Conservation (phyloP, 1,140 invertebrate genomes). For the Holcopasites calliopsidis region DNA sequence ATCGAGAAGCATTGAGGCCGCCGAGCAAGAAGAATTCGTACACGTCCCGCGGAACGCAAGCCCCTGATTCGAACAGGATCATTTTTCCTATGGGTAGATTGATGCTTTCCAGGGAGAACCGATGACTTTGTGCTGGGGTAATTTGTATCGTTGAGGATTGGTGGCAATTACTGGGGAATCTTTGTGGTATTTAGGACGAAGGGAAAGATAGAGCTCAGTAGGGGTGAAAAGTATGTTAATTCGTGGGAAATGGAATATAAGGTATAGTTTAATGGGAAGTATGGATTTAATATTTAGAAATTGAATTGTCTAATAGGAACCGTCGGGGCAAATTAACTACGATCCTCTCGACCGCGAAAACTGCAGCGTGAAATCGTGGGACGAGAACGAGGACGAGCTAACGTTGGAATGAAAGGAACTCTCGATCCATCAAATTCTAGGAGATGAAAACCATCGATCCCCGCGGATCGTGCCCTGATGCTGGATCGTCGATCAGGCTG, state of each 20-base stretch:
- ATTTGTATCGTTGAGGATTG: neutral
- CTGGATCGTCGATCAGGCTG: slow-evolving; percentile 8
- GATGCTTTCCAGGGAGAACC: neutral
- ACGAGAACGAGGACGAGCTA: neutral
- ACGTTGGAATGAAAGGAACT: slow-evolving; percentile 9
- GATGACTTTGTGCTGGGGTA: neutral
- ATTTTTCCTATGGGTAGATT: neutral
- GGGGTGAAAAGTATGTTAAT: no score
- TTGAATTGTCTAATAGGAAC: slow-evolving; percentile 9
- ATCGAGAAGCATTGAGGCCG: slow-evolving; percentile 12
- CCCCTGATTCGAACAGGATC: neutral
- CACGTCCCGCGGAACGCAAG: neutral
- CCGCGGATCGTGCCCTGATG: no score
- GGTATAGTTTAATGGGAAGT: no score
- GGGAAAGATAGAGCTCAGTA: no score
- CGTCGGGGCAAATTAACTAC: slow-evolving; percentile 14
- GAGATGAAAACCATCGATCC: slow-evolving; percentile 18
- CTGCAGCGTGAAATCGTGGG: slow-evolving; percentile 13
- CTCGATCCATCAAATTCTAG: slow-evolving; percentile 29
- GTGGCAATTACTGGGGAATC: neutral
- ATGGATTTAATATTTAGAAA: no score
- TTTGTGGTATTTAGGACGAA: no score
- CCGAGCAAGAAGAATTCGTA: slow-evolving; percentile 15
- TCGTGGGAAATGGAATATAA: no score
- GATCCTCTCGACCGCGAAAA: slow-evolving; percentile 7